Conservation (phyloP, 2,113 vertebrate species). For the Eupsittula cactorum region DNA sequence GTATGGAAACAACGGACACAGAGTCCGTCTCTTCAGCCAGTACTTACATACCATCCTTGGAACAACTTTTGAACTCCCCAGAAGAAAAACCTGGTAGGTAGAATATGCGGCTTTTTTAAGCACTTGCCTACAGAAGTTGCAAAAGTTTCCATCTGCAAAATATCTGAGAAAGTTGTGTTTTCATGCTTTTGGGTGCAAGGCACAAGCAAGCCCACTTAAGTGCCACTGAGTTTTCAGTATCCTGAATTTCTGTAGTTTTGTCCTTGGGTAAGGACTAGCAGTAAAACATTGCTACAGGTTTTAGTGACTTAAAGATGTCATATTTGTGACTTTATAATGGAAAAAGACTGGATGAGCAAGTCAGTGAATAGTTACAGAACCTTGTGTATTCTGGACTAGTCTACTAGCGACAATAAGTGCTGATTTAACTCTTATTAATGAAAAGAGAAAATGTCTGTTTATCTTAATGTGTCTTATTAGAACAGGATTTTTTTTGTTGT, state of each 20-base stretch:
- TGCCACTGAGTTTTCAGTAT: not conserved
- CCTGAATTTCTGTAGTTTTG: not conserved
- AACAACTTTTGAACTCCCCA: conserved; percentile 90
- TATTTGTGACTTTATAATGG: not conserved
- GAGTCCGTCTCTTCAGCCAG: conserved; percentile 83
- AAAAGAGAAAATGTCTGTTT: not conserved
- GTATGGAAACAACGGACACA: conserved; percentile 92
- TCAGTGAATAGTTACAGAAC: not conserved
- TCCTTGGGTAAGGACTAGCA: not conserved
- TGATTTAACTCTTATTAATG: not conserved
- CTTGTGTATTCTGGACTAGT: not conserved
- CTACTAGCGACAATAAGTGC: not conserved
- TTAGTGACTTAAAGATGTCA: not conserved
- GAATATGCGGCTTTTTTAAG: not conserved
- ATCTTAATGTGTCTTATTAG: not conserved
- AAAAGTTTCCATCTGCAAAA: not conserved
- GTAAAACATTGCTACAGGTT: not conserved
- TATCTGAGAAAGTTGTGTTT: not conserved
- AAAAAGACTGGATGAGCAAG: not conserved
- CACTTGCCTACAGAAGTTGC: not conserved
- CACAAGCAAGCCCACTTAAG: not conserved
- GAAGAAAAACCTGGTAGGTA: conserved; percentile 86
- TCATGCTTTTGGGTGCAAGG: not conserved
- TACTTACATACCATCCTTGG: conserved; percentile 83
- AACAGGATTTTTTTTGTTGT: not conserved